Evolutionary conservation across 92 coral and sea anemone genomes (phyloP), one percentile per base, ranked within the genome.

Genomic region (Metridium senile): DNA sequence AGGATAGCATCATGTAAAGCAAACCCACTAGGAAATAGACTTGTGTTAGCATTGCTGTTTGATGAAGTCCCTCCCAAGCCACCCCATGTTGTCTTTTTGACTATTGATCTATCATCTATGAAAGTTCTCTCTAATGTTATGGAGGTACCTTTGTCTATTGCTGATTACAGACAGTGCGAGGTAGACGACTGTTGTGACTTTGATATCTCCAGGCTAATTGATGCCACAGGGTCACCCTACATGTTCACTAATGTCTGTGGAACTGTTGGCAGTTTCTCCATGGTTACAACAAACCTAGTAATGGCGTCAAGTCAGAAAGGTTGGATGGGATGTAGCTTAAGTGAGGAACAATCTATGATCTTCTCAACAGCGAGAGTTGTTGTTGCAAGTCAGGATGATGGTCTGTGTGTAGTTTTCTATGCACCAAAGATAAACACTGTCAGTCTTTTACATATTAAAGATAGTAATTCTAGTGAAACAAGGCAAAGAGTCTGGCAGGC

Each of bases 201-300:
- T 76, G 84, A 84, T 20, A 64, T 91, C 45, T 78, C 93, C 7
- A 87, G 63, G 61, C 75, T 80, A 25, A 75, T 91, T 39, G 86
- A 79, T 68, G 85, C 89, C 18, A 89, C 91, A 23, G 91, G 85
- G 47, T 85, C 88, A 29, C 91, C 85, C 62, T 91, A 91, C 57
- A 76, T 91, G 59, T 33, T 91, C 30, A 70, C 90, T 9, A 91
- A 82, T 32, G 56, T 89, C 30, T 81, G 82, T 54, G 83, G 93
- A 19, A 82, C 21, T 47, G 51, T 91, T 6, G 71, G 78, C 52
- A 86, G 93, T 26, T 76, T 89, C 74, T 91, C 97, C 74, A 79
- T 91, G 91, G 82, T 90, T 49, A 82, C 97, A 28, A 93, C 93
- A 4, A 91, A 88, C 75, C 81, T 69, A 13, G 89, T 91, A 39